Evolutionary conservation across 2,888 invertebrate genomes (phyloP).

Genomic region (Mimumesa dahlbomi): DNA sequence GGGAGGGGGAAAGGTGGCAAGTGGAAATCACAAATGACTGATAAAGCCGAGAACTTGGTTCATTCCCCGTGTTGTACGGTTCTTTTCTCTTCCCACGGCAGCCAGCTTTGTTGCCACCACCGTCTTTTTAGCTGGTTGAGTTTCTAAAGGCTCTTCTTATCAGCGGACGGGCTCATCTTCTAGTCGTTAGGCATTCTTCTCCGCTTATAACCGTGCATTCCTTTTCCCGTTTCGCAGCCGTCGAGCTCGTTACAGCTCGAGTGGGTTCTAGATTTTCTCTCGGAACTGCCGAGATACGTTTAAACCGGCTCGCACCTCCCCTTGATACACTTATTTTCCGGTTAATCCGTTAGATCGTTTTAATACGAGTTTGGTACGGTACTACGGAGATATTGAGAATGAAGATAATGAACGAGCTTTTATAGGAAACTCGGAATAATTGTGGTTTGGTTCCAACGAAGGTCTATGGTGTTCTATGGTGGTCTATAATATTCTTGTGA

Average conservation of each 20-base stretch:
- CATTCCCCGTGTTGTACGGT: slow-evolving; percentile 9
- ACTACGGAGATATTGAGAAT: too few species aligned
- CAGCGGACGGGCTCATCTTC: slow-evolving; percentile 67
- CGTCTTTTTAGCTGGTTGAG: slow-evolving; percentile 44
- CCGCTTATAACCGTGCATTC: slow-evolving; percentile 9
- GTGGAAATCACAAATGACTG: slow-evolving; percentile 60
- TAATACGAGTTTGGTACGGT: too few species aligned
- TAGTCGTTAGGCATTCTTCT: slow-evolving; percentile 70
- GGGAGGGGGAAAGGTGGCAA: slow-evolving; percentile 23
- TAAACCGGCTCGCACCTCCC: neutral
- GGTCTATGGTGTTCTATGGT: too few species aligned
- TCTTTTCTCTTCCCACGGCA: slow-evolving; percentile 15
- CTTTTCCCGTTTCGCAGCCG: neutral
- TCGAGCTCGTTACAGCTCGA: slow-evolving; percentile 12
- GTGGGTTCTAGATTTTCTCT: slow-evolving; percentile 11
- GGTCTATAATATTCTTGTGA: too few species aligned
- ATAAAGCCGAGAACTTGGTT: slow-evolving; percentile 44
- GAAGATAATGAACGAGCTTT: too few species aligned
- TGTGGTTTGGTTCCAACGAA: too few species aligned
- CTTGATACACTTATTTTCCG: too few species aligned
- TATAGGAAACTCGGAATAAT: too few species aligned
- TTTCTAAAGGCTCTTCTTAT: slow-evolving; percentile 64
- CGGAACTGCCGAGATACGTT: neutral
- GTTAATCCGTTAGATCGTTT: too few species aligned
- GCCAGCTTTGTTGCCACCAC: slow-evolving; percentile 28